phyloP scores from a whole-genome alignment of 2,797 vertebrate genomes.

The Tauraco hartlaubi region DNA sequence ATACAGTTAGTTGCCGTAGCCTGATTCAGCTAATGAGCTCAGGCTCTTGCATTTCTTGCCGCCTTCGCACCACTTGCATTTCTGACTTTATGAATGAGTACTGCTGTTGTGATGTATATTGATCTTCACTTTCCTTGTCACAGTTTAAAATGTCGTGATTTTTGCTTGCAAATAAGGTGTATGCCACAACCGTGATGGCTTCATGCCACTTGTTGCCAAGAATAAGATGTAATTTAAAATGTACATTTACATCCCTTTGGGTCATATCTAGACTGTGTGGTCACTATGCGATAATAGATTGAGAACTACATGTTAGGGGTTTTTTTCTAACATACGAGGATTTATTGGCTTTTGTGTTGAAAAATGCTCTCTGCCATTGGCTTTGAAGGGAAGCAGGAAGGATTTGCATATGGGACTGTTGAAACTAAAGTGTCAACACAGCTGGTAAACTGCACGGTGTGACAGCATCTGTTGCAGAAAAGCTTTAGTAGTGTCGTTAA shows the following conservation, averaged over 20 bases:
- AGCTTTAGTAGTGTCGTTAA: background rate
- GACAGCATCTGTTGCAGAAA: background rate
- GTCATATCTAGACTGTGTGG: background rate
- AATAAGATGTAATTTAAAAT: background rate
- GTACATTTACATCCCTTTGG: background rate
- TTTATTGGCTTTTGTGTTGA: background rate
- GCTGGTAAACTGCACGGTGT: background rate
- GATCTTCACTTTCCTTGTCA: background rate
- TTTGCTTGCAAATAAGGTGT: background rate
- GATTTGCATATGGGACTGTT: background rate
- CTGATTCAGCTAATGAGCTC: background rate
- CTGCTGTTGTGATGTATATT: background rate
- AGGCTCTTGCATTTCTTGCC: background rate
- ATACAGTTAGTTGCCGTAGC: background rate
- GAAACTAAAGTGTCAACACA: background rate
- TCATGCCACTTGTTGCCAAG: background rate
- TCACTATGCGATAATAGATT: background rate
- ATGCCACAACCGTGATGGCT: background rate
- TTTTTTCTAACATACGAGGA: background rate
- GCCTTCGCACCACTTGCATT: background rate
- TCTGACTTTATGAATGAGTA: background rate
- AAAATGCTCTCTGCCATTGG: background rate
- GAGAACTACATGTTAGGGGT: background rate
- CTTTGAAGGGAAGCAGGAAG: background rate
- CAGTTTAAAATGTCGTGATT: background rate